Base-by-base conservation (phyloP, 2,888 invertebrate species). In the Trypoxylon attenuatum region DNA sequence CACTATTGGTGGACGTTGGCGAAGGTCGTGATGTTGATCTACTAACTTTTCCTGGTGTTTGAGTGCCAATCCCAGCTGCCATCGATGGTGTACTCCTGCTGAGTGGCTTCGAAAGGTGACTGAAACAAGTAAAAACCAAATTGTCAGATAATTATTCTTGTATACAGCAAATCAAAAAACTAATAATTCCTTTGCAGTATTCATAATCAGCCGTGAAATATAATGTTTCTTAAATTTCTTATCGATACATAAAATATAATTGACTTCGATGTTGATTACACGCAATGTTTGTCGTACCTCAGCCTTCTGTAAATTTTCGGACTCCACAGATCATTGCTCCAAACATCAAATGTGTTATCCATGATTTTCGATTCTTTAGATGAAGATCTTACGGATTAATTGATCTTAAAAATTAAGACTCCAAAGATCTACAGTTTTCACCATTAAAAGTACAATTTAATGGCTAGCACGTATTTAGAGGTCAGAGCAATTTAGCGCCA, bases 1-100 rank as follows among this genome's bases (percentile, higher is more conserved):
- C 91, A 84, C 93, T 93, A 84, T 91, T 92, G 42, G 91, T 92
- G 75, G 89, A 89, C 73, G 89, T 88, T 50, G 88, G 88, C 51
- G 86, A 80, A 27, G 85, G 83, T 62, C 82, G 80, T 42, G 82
- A 81, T 49, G 84, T 81, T 29, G 84, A 80, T 63, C 80, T 83
- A 69, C 80, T 82, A 80, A 79, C 83, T 76, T 73, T 83, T 73
- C 77, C 84, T 78, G 83, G 81, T 76, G 82, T 83, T 76, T 79
- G 87, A 72, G 73, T 81, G 64, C 69, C 83, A 73, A 73, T 79
- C 73, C 82, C 84, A 59, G 84, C 83, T 67, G 81, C 82, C 86
- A 88, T 88, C 61, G 85, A 86, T 71, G 88, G 88, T 61, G 87
- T 84, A 79, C 88, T 88, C 67, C 85, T 84, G 75, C 88, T 88